Percentiles rank a stretch among this genome's conserved stretches.
phyloP scores from a whole-genome alignment of 2,888 invertebrate genomes.

The Unio delphinus region DNA sequence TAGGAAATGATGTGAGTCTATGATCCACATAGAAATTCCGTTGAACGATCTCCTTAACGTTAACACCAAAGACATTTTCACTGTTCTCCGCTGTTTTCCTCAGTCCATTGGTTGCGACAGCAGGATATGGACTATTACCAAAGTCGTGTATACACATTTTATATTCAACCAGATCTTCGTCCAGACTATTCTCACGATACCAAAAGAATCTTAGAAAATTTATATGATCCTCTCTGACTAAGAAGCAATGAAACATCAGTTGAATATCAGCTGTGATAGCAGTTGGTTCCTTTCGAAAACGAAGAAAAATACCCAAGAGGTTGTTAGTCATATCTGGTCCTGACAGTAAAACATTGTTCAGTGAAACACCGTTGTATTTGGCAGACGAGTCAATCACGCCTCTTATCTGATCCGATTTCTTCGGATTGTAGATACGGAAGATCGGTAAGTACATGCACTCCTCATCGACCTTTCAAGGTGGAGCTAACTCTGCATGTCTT shows the following conservation, averaged over 20 bases:
- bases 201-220: conserved; percentile 27
- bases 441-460: conserved; percentile 21
- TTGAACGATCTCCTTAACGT: no score
- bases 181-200: conserved; percentile 24
- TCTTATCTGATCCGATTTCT: conserved; percentile 10
- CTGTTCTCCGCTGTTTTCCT: conserved; percentile 3
- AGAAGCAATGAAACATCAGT: conserved; percentile 33
- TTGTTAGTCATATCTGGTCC: conserved; percentile 15
- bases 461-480: no score
- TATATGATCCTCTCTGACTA: conserved; percentile 5
- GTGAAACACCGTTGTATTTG: conserved; percentile 6
- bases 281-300: conserved; percentile 28
- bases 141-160: conserved; percentile 9
- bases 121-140: conserved; percentile 13
- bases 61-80: background rate
- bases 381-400: conserved; percentile 17
- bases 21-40: no score
- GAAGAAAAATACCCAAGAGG: conserved; percentile 10
- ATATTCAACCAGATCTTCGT: conserved; percentile 17
- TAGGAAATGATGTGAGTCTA: no score
- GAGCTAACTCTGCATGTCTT: no score
- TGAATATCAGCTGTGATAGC: conserved; percentile 27
- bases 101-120: conserved; percentile 17
- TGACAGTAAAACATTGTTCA: conserved; percentile 7
- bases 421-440: conserved; percentile 15